Conservation (phyloP, 2,888 invertebrate genomes). For the Subacronicta megacephala region DNA sequence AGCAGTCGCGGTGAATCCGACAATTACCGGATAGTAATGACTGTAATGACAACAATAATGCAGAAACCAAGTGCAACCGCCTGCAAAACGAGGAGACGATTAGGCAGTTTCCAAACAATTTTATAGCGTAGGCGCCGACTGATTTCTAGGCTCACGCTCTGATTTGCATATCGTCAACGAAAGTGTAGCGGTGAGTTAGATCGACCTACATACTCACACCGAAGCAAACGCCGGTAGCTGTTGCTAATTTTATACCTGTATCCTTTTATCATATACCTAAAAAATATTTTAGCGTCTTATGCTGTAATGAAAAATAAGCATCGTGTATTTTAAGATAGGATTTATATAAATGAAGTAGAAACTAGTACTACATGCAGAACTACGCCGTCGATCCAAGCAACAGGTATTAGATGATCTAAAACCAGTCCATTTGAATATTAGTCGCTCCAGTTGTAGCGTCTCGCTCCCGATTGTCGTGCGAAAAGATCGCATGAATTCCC, state of each 20-base stretch:
- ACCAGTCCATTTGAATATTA: conserved; percentile 82
- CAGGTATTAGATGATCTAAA: conserved; percentile 68
- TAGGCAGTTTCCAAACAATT: conserved; percentile 67
- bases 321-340: conserved; percentile 56
- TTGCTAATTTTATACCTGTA: conserved; percentile 38
- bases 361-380: conserved; percentile 70
- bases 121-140: conserved; percentile 66
- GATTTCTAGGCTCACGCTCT: conserved; percentile 77
- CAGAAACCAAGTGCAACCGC: conserved; percentile 65
- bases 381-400: conserved; percentile 53
- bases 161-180: conserved; percentile 85
- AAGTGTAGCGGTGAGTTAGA: conserved; percentile 80
- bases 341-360: conserved; percentile 64
- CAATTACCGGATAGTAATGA: conserved; percentile 71
- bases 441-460: conserved; percentile 83
- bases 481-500: conserved; percentile 76
- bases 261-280: conserved; percentile 24
- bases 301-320: conserved; percentile 32
- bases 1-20: conserved; percentile 68
- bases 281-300: conserved; percentile 10
- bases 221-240: conserved; percentile 39
- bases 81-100: conserved; percentile 62
- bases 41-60: conserved; percentile 72
- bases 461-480: conserved; percentile 86
- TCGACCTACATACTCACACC: conserved; percentile 68